These are phyloP conservation scores for Stegana nigrithorax DNA, from an alignment of 2,888 invertebrate species.

Conservation along the genomic window DNA sequence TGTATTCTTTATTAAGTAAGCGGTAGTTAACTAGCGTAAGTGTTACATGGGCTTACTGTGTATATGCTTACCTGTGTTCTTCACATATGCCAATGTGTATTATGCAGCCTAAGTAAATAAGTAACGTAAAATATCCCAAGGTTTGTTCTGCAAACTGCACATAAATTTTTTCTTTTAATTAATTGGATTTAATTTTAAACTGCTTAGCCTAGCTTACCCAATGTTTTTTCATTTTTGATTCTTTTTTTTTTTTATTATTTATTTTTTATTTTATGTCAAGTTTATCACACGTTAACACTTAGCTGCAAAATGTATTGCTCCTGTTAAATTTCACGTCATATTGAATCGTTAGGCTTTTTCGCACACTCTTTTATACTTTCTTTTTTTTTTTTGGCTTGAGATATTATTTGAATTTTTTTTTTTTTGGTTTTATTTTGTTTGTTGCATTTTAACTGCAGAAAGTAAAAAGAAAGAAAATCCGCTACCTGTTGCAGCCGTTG, in stretches of 20 bases:
- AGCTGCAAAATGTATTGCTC: background rate
- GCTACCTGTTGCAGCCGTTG: background rate
- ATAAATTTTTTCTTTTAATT: background rate
- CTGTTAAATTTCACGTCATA: background rate
- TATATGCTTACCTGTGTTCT: conserved; percentile 44
- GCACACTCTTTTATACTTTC: conserved; percentile 6
- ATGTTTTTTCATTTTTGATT: conserved; percentile 51
- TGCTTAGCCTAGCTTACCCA: conserved; percentile 44
- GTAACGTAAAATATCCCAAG: background rate
- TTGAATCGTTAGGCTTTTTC: background rate
- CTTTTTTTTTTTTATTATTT: background rate
- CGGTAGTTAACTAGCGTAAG: too few species aligned
- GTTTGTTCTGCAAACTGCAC: conserved; percentile 1
- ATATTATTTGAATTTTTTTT: background rate
- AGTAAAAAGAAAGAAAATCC: too few species aligned
- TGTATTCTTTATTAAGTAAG: conserved; percentile 50
- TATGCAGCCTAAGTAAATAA: background rate
- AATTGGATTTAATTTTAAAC: background rate
- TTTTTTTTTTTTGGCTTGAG: background rate
- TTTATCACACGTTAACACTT: background rate
- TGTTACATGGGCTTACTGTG: too few species aligned
- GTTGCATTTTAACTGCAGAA: too few species aligned
- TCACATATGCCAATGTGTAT: conserved; percentile 20
- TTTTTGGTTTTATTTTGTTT: too few species aligned
- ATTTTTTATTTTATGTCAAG: background rate